These are phyloP conservation scores for Gymnoscopelus braueri DNA, from an alignment of 2,797 vertebrate species.

Conservation along the genomic window DNA sequence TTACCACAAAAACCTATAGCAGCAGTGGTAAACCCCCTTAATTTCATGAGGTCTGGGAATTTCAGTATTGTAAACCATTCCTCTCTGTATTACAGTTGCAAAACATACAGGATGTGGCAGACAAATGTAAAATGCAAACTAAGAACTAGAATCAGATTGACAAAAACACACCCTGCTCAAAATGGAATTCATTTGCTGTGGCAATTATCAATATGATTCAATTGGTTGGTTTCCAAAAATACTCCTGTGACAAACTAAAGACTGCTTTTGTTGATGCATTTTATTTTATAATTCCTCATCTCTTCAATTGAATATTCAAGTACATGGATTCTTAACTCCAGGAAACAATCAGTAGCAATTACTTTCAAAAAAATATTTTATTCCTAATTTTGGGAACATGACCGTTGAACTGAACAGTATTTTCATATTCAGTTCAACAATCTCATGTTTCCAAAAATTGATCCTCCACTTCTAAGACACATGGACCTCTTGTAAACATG, in stretches of 20 bases:
- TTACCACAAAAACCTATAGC: too few species aligned
- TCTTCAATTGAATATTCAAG: conserved; percentile 70
- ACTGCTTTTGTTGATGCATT: conserved; percentile 31
- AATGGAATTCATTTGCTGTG: neutral
- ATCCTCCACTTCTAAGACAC: conserved; percentile 67
- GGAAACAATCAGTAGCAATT: conserved; percentile 74
- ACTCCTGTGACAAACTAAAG: neutral
- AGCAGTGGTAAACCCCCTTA: too few species aligned
- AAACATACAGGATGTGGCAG: too few species aligned
- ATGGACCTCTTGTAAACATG: conserved; percentile 82
- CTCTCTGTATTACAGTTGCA: too few species aligned
- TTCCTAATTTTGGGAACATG: conserved; percentile 18
- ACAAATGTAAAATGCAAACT: neutral
- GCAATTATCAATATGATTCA: neutral
- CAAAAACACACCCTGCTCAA: conserved; percentile 17
- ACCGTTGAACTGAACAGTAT: too few species aligned
- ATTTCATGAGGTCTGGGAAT: too few species aligned
- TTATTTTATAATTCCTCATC: conserved; percentile 54
- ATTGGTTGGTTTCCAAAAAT: neutral
- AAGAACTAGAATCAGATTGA: too few species aligned
- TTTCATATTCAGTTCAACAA: neutral
- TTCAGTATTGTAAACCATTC: too few species aligned
- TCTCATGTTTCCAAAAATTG: conserved; percentile 12
- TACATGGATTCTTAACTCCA: conserved; percentile 72
- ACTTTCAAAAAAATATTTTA: conserved; percentile 61